Conservation (phyloP, 1,140 invertebrate genomes). For the Aphidius gifuensis region DNA sequence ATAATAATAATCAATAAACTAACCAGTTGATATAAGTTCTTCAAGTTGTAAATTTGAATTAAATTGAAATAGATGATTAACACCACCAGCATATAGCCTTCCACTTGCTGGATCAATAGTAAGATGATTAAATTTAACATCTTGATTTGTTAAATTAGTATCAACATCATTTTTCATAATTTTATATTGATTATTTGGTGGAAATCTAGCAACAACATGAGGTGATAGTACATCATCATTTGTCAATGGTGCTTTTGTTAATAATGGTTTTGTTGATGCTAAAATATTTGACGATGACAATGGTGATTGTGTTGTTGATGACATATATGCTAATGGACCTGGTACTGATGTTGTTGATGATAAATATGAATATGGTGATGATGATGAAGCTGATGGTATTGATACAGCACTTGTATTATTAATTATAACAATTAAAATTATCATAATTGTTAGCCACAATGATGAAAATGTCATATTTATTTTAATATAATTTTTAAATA, state of each 20-base stretch:
- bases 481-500: too few relatives aligned
- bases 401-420: slow-evolving; percentile 1
- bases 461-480: background rate
- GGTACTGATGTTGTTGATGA: slow-evolving; percentile 9
- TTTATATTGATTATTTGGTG: slow-evolving; percentile 27
- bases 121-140: slow-evolving; percentile 59
- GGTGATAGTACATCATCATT: slow-evolving; percentile 22
- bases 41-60: slow-evolving; percentile 70
- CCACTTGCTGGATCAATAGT: slow-evolving; percentile 61
- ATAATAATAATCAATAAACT: slow-evolving; percentile 18
- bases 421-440: background rate
- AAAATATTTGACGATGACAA: background rate
- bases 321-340: slow-evolving; percentile 7
- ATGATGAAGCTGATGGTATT: slow-evolving; percentile 7
- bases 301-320: slow-evolving; percentile 5
- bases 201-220: slow-evolving; percentile 43
- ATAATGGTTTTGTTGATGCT: slow-evolving; percentile 21
- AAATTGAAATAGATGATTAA: slow-evolving; percentile 81
- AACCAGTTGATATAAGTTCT: slow-evolving; percentile 63
- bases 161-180: slow-evolving; percentile 34
- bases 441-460: background rate
- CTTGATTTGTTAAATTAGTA: slow-evolving; percentile 46
- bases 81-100: slow-evolving; percentile 74
- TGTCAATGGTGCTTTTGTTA: slow-evolving; percentile 28
- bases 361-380: background rate